Base-by-base conservation (phyloP, 2,113 vertebrate genomes). In the Onychostoma macrolepis region DNA sequence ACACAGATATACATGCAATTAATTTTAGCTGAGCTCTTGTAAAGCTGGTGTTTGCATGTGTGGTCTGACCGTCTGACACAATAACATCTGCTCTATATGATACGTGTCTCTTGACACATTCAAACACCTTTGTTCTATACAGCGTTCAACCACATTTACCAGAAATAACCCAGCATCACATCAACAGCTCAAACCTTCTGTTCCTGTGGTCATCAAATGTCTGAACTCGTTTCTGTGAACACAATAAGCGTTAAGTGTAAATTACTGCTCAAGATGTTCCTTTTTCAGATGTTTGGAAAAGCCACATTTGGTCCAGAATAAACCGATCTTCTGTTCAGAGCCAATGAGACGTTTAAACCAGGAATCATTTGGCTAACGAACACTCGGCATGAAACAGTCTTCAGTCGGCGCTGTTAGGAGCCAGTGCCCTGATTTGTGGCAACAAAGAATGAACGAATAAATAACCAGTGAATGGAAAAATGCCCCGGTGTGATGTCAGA, bases 401-500 rank as follows among this genome's bases (percentile, higher is more conserved):
- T 71, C 69, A 77, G n/a, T 0, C 17, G n/a, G 26, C 28, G 13
- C 19, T 56, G 26, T 50, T 24, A 33, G 28, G 45, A 30, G 30
- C 48, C 50, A 56, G 17, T 36, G 30, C 4, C 26, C 77, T 50
- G 74, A 26, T 76, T 28, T 76, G n/a, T 76, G 74, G 12, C n/a
- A 28, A 28, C 72, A 76, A 76, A 26, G 41, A 48, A 45, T 65
- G 61, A n/a, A 74, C 3, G 24, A 74, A 76, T 50, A 50, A 30
- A 77, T 48, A 17, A 77, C 74, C 74, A 48, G 43, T 28, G 43
- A 77, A 9, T 50, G 74, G 74, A 77, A 30, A 77, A 76, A 48
- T 28, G 74, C 6, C 26, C n/a, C 26, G 8, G n/a, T 2, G 41
- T 76, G 41, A 76, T 1, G 3, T 76, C 33, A 24, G 19, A 43